Evolutionary conservation across 2,113 vertebrate genomes (phyloP).

Genomic region (Thryonomys swinderianus): DNA sequence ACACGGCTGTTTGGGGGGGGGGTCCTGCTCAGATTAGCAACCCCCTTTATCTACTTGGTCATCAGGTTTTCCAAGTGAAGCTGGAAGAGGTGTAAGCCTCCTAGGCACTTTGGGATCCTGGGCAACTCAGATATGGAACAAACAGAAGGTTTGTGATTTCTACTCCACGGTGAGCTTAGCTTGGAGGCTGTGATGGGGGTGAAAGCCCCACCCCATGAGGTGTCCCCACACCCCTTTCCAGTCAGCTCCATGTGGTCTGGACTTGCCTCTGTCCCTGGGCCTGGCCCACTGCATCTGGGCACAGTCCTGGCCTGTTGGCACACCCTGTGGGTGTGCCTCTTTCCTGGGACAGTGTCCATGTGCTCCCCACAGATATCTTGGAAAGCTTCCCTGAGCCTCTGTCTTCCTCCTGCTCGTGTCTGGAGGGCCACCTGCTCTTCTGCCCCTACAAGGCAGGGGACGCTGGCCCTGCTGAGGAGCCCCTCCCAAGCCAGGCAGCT

Average conservation of each 20-base stretch:
- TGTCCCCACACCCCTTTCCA: not conserved
- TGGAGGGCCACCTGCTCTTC: fast-evolving
- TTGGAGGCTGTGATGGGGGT: fast-evolving
- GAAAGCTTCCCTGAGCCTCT: fast-evolving
- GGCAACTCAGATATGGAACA: fast-evolving
- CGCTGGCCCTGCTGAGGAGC: too few relatives aligned
- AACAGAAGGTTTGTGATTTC: fast-evolving
- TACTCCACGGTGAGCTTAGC: fast-evolving
- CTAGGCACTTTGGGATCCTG: fast-evolving
- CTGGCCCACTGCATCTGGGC: not conserved
- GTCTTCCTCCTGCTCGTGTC: fast-evolving
- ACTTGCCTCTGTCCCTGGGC: not conserved
- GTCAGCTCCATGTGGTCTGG: not conserved
- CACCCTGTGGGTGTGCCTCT: fast-evolving
- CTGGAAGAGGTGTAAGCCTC: fast-evolving
- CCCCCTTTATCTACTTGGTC: fast-evolving
- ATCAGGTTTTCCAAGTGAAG: not conserved
- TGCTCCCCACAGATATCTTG: fast-evolving
- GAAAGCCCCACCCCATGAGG: not conserved
- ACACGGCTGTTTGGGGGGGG: fast-evolving
- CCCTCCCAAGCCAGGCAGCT: fast-evolving
- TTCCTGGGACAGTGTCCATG: fast-evolving
- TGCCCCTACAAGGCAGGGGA: fast-evolving
- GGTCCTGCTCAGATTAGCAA: fast-evolving
- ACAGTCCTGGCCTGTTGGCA: fast-evolving